Percentiles rank a stretch among this genome's conserved stretches.
phyloP scores from a whole-genome alignment of 2,113 vertebrate species.

The Furnarius figulus region DNA sequence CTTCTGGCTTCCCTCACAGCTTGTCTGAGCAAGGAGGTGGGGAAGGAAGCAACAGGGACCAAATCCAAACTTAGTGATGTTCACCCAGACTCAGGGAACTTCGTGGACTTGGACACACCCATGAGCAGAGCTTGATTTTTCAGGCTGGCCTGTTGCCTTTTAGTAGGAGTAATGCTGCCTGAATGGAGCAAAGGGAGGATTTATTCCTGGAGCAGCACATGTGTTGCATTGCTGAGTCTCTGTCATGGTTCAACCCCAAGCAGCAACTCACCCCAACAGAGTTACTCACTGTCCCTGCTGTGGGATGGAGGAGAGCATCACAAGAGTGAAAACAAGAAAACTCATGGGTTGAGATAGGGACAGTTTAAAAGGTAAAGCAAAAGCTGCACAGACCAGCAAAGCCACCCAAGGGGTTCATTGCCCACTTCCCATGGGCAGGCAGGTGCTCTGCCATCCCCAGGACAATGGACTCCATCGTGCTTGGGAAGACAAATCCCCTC shows the following conservation, averaged over 20 bases:
- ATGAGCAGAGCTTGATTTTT: background rate
- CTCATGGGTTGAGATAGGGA: background rate
- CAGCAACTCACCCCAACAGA: background rate
- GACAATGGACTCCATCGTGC: accelerated
- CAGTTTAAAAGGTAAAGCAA: background rate
- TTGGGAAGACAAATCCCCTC: background rate
- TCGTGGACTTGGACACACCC: background rate
- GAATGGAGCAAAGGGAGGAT: background rate
- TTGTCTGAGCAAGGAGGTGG: background rate
- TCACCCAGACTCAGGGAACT: background rate
- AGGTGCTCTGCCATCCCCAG: background rate
- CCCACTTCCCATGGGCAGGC: background rate
- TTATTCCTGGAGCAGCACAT: background rate
- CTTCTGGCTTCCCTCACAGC: background rate
- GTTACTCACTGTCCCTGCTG: background rate
- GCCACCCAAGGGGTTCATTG: background rate
- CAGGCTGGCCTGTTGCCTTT: background rate
- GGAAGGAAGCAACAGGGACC: background rate
- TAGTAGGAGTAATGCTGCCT: background rate
- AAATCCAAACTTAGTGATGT: background rate
- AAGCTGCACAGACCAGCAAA: background rate
- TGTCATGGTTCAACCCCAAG: background rate
- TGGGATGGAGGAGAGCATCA: background rate
- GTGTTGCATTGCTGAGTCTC: background rate
- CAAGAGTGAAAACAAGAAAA: background rate